Percentiles rank a stretch among this genome's conserved stretches.
Evolutionary conservation across 1,140 invertebrate genomes (phyloP).

Genomic region (Armadillidium nasatum): DNA sequence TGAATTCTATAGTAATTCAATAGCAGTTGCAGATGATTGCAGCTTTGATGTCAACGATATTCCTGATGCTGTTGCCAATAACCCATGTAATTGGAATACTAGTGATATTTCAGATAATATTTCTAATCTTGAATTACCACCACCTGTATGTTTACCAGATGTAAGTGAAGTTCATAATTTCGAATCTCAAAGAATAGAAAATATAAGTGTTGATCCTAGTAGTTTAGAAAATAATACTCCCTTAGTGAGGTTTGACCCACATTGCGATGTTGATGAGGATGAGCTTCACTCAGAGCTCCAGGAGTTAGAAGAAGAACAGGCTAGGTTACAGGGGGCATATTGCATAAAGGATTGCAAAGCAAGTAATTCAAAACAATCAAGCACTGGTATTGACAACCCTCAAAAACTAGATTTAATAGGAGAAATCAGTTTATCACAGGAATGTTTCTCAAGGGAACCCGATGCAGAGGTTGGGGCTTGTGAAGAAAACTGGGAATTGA

Average conservation of each 20-base stretch:
- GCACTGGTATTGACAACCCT: not conserved
- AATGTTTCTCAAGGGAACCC: not conserved
- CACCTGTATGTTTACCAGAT: constrained; percentile 21
- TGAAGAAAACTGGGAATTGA: not conserved
- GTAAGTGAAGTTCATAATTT: constrained; percentile 3
- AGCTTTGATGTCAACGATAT: not conserved
- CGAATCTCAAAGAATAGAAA: constrained; percentile 8
- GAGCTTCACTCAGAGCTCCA: constrained; percentile 58
- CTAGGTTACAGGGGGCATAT: constrained; percentile 40
- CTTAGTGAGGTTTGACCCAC: constrained; percentile 30
- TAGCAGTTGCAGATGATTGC: not conserved
- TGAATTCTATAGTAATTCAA: not conserved
- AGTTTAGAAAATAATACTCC: constrained; percentile 6
- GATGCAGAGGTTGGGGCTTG: not conserved
- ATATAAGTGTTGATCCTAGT: not conserved
- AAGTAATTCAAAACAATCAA: constrained; percentile 5
- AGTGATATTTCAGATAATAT: not conserved
- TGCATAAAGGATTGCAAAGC: constrained; percentile 18
- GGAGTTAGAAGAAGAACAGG: constrained; percentile 40
- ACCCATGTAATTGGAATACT: not conserved
- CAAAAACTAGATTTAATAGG: constrained; percentile 32
- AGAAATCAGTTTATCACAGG: constrained; percentile 13
- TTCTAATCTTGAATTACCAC: not conserved
- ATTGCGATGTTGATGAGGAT: constrained; percentile 54
- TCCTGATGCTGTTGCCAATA: not conserved